Evolutionary conservation across 2,888 invertebrate species (phyloP), one percentile per base, ranked within the genome.

Genomic region (Macrophya alboannulata): DNA sequence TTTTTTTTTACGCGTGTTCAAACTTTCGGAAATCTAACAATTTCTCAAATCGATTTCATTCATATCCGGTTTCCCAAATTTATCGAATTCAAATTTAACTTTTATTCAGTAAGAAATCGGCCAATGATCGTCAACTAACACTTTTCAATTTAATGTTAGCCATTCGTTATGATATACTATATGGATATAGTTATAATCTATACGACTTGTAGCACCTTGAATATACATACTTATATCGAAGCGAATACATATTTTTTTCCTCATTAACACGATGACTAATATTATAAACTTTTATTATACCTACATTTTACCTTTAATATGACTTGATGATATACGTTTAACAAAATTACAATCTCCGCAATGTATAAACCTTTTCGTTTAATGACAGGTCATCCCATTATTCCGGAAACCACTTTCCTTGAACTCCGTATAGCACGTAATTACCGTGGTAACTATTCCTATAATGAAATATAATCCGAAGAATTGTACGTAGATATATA

Each of bases 11-110:
- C 37, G 15, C n/a, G n/a, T 9, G 17, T 40, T 40, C 5, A 71
- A 71, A 71, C 74, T 74, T 74, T 74, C 74, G 74, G 45, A 74
- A 68, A 68, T 68, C 31, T 68, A 15, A 68, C 17, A 68, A 68
- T 68, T 68, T 68, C 25, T 31, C 15, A 15, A 25, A 12, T 25
- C 37, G 25, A 62, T 62, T 62, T 25, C 68, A 31, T 62, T 21
- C 25, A 62, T 62, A 25, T 62, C 59, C 62, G n/a, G 51, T 17
- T 17, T 51, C 51, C 4, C 6, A 21, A 21, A 62, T 25, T 62
- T 8, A 62, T 62, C 62, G 31, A 37, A 31, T 68, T 25, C 68
- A 68, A 68, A 17, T 68, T 31, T 6, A 17, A 62, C 21, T 25
- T 62, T 25, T 37, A 68, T 12, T 15, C 37, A 17, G 25, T 37